Base-by-base conservation (phyloP, 2,113 vertebrate genomes). In the Urocolius indicus region DNA sequence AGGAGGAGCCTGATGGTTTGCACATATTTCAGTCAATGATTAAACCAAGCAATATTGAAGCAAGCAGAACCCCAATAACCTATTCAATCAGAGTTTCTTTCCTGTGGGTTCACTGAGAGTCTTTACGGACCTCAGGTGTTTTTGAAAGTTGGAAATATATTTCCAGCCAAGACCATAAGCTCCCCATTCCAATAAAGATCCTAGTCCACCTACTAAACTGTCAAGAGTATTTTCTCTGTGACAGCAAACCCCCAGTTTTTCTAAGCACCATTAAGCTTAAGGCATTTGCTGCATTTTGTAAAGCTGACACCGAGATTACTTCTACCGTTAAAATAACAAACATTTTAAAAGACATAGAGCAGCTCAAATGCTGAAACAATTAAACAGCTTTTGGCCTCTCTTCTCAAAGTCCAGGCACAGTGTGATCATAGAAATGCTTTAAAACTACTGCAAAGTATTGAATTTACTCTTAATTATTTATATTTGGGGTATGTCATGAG, bases 401-500 rank as follows among this genome's bases (percentile, higher is more conserved):
- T 77, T 11, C 61, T 89, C 68, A 74, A 76, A 67, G 30, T 46
- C 20, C 38, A 69, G 76, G 34, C 17, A 9, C 21, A 16, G 6
- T 46, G 43, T 32, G 8, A 29, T 48, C 61, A 59, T 2, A 62
- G 61, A 77, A 51, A 5, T 43, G 17, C 49, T 83, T 91, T 52
- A 61, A 89, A 93, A 63, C 8, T 13, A 22, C 51, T 75, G 66
- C 52, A 36, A 77, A 67, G 22, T n/a, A 22, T 45, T 69, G 49
- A 89, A 67, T 29, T 10, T 52, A 27, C 73, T 77, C 67, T 38
- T 24, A 46, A 55, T 52, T 71, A 27, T 72, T 83, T 80, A 4
- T 65, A 41, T 65, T 78, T 1, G 1, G 23, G 9, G 67, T 72
- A 21, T 0, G 0, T 52, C 14, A 61, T 6, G 23, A 84, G 68